These are phyloP conservation scores for Leucania comma DNA, from an alignment of 2,888 invertebrate species.

Conservation along the genomic window DNA sequence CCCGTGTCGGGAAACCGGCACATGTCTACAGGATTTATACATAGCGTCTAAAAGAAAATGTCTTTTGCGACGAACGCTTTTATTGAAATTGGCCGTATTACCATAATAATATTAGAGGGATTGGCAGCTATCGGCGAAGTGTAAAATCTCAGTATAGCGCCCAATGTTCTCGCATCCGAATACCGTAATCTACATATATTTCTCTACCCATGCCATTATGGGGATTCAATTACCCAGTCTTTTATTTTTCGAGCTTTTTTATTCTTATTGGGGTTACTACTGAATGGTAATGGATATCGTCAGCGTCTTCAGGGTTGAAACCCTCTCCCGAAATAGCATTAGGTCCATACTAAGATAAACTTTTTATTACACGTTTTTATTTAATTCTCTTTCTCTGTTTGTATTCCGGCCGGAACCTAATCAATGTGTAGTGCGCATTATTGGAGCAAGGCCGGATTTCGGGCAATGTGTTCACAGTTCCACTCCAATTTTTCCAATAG, in stretches of 20 bases:
- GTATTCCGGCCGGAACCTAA: slow-evolving; percentile 61
- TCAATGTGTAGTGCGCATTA: slow-evolving; percentile 63
- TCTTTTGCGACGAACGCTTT: slow-evolving; percentile 85
- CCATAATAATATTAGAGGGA: slow-evolving; percentile 90
- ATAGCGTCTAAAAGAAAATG: slow-evolving; percentile 81
- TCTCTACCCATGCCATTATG: slow-evolving; percentile 79
- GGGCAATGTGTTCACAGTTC: slow-evolving; percentile 38
- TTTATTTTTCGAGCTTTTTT: slow-evolving; percentile 80
- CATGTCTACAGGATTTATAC: slow-evolving; percentile 85
- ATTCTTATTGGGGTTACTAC: slow-evolving; percentile 74
- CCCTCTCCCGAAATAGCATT: slow-evolving; percentile 68
- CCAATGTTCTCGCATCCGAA: slow-evolving; percentile 79
- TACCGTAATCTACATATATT: slow-evolving; percentile 82
- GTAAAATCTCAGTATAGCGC: slow-evolving; percentile 86
- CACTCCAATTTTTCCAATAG: slow-evolving; percentile 33
- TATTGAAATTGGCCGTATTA: slow-evolving; percentile 90
- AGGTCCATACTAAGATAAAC: slow-evolving; percentile 68
- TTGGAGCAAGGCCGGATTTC: slow-evolving; percentile 44
- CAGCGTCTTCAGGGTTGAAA: slow-evolving; percentile 69
- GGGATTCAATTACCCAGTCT: slow-evolving; percentile 85
- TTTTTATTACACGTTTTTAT: slow-evolving; percentile 70
- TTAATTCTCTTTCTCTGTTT: slow-evolving; percentile 65
- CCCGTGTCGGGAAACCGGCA: slow-evolving; percentile 80
- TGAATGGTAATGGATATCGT: slow-evolving; percentile 75
- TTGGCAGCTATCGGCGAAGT: slow-evolving; percentile 87